A percentile compares a stretch with the other conserved stretches of the same genome.
phyloP scores from a whole-genome alignment of 2,888 invertebrate species.

The Tethea ocularis region DNA sequence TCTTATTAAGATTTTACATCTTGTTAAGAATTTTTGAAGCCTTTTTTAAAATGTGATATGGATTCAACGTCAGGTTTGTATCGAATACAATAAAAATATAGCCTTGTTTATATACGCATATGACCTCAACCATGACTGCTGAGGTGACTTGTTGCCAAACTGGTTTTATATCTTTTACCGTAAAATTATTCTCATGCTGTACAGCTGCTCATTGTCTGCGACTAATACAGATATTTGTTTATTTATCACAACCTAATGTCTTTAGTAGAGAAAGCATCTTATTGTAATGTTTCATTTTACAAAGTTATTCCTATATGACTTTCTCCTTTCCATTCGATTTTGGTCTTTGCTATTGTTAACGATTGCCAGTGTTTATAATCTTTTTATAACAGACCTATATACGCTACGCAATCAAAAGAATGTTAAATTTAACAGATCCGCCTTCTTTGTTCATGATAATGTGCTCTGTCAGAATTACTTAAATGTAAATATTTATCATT shows the following conservation, averaged over 20 bases:
- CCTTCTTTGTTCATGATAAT: conserved; percentile 17
- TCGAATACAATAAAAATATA: neutral
- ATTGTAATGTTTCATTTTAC: neutral
- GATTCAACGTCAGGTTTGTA: neutral
- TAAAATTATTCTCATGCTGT: neutral
- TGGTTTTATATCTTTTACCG: neutral
- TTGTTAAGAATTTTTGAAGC: too few species aligned
- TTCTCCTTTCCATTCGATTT: too few species aligned
- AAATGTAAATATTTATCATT: conserved; percentile 36
- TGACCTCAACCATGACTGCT: neutral
- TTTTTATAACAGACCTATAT: neutral
- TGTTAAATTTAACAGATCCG: neutral
- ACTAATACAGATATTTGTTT: neutral
- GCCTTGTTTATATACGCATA: neutral
- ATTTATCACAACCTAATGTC: too few species aligned
- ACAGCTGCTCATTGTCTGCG: neutral
- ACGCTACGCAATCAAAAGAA: conserved; percentile 3
- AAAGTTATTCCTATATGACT: too few species aligned
- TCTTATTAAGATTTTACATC: too few species aligned
- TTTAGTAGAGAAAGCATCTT: neutral
- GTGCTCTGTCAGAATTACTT: conserved; percentile 16
- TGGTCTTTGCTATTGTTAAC: neutral
- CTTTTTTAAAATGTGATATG: neutral
- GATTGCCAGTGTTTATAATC: neutral
- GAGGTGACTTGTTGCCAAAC: conserved; percentile 5